These are phyloP conservation scores for Andrena marginata DNA, from an alignment of 2,888 invertebrate genomes.

Conservation along the genomic window DNA sequence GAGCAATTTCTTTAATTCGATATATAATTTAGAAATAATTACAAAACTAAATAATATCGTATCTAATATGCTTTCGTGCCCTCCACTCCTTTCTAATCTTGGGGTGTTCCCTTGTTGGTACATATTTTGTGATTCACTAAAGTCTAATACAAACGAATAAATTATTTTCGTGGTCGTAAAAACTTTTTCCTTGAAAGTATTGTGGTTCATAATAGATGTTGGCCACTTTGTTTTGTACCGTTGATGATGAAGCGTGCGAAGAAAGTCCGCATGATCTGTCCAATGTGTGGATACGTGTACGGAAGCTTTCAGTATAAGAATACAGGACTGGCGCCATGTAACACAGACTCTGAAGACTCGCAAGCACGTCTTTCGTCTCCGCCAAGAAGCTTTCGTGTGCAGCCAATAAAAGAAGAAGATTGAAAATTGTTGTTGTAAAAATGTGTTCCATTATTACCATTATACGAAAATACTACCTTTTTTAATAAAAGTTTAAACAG, in stretches of 20 bases:
- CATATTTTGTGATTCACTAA: too few relatives aligned
- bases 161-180: background rate
- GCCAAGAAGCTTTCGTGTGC: constrained; percentile 44
- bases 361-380: constrained; percentile 52
- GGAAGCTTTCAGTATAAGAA: constrained; percentile 63
- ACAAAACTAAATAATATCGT: too few relatives aligned
- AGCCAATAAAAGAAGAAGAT: constrained; percentile 19
- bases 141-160: background rate
- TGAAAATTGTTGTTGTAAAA: background rate
- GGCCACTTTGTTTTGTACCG: constrained; percentile 72
- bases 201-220: constrained; percentile 61
- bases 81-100: too few relatives aligned
- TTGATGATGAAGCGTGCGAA: constrained; percentile 73
- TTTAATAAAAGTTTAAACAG: too few relatives aligned
- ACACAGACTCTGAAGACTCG: constrained; percentile 45
- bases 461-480: background rate
- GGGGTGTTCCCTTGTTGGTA: too few relatives aligned
- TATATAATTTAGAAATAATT: too few relatives aligned
- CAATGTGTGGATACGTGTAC: constrained; percentile 70
- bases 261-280: constrained; percentile 70
- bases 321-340: constrained; percentile 46
- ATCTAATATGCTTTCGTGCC: too few relatives aligned
- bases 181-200: background rate
- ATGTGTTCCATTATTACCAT: background rate
- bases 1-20: too few relatives aligned